These are phyloP conservation scores for Tineola bisselliella DNA, from an alignment of 2,888 invertebrate genomes.

Conservation along the genomic window DNA sequence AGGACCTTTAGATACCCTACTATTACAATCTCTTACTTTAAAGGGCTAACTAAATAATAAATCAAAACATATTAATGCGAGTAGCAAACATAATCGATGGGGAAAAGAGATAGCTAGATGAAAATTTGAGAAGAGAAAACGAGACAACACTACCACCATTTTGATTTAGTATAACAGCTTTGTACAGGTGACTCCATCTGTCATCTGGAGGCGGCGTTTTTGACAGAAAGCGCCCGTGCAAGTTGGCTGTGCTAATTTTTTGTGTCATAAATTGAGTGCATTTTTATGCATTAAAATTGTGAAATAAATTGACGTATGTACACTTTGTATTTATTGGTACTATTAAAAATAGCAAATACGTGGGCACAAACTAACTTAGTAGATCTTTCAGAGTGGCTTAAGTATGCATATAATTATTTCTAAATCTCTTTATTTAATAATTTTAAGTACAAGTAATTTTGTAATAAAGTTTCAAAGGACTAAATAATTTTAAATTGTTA, in stretches of 20 bases:
- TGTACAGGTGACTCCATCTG: slow-evolving; percentile 36
- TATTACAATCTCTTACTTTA: slow-evolving; percentile 6
- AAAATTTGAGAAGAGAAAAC: neutral
- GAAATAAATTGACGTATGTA: slow-evolving; percentile 17
- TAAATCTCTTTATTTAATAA: too few relatives aligned
- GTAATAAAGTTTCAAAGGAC: neutral
- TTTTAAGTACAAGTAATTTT: too few relatives aligned
- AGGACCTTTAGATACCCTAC: slow-evolving; percentile 6
- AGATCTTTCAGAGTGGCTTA: too few relatives aligned
- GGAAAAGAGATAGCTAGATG: slow-evolving; percentile 20
- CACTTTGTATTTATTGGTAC: too few relatives aligned
- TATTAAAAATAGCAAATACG: too few relatives aligned
- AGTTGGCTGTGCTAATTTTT: neutral
- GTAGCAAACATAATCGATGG: slow-evolving; percentile 11
- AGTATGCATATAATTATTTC: too few relatives aligned
- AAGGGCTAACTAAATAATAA: slow-evolving; percentile 23
- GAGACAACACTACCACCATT: slow-evolving; percentile 25
- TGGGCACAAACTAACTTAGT: too few relatives aligned
- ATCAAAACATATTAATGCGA: slow-evolving; percentile 42
- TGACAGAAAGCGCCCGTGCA: slow-evolving; percentile 19
- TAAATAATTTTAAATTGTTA: neutral
- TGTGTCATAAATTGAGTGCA: slow-evolving; percentile 18
- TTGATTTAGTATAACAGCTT: slow-evolving; percentile 39
- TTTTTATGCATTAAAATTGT: slow-evolving; percentile 20
- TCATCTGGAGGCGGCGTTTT: slow-evolving; percentile 28